A percentile compares a stretch with the other conserved stretches of the same genome.
Conservation (phyloP, 2,888 invertebrate genomes). For the Pollenia angustigena region DNA sequence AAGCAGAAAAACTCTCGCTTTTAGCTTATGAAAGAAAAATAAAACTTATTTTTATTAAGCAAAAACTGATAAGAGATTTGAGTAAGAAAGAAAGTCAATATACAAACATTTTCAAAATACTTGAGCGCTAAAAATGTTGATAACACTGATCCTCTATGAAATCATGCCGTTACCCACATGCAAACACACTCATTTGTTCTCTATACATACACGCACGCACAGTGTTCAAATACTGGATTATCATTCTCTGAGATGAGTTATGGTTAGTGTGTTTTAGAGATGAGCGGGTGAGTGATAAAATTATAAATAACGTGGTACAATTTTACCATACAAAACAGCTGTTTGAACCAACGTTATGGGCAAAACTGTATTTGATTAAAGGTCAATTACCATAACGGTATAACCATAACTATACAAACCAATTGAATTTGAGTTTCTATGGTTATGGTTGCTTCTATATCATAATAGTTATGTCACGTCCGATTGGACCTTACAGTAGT, state of each 20-base stretch:
- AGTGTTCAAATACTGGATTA: slow-evolving; percentile 17
- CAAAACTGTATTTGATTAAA: no score
- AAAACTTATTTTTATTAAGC: not conserved
- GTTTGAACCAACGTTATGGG: no score
- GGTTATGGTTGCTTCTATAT: no score
- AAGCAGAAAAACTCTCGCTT: slow-evolving; percentile 43
- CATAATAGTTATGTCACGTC: no score
- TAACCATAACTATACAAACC: no score
- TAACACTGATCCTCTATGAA: slow-evolving; percentile 40
- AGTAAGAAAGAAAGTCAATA: slow-evolving; percentile 20
- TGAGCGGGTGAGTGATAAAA: slow-evolving; percentile 7
- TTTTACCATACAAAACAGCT: no score
- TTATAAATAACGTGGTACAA: slow-evolving; percentile 22
- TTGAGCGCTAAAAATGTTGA: slow-evolving; percentile 30
- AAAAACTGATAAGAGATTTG: slow-evolving; percentile 57
- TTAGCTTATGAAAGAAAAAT: slow-evolving; percentile 27
- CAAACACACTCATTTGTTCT: not conserved
- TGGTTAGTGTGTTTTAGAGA: not conserved
- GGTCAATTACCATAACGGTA: no score
- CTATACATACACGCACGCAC: not conserved
- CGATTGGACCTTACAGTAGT: no score
- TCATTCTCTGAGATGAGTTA: slow-evolving; percentile 7
- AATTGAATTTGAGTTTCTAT: no score
- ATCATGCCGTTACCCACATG: slow-evolving; percentile 21
- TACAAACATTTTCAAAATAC: slow-evolving; percentile 23